Percentiles rank a stretch among this genome's conserved stretches.
Evolutionary conservation across 2,113 vertebrate species (phyloP).

Genomic region (Amblyornis subalaris): DNA sequence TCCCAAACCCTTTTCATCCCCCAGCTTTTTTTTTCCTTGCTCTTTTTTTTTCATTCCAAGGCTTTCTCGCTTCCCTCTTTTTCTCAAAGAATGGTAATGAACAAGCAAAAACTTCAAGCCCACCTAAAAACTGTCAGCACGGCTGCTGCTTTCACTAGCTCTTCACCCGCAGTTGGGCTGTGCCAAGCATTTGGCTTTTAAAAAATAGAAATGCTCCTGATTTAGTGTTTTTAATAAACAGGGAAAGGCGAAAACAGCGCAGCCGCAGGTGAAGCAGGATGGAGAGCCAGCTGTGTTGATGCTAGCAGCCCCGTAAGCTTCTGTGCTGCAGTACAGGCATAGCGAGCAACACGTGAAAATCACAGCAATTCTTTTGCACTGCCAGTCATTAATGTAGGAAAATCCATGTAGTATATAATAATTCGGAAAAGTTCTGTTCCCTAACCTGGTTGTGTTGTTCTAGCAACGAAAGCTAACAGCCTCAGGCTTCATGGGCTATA

Average conservation of each 20-base stretch:
- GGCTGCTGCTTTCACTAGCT: slow-evolving; percentile 46
- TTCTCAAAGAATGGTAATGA: slow-evolving; percentile 32
- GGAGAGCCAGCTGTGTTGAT: slow-evolving; percentile 65
- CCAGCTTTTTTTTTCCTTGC: not conserved
- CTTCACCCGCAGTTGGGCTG: slow-evolving; percentile 51
- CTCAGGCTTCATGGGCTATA: slow-evolving; percentile 52
- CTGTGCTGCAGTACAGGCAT: not conserved
- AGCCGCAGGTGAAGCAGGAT: slow-evolving; percentile 53
- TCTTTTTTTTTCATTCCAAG: not conserved
- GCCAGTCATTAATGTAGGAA: slow-evolving; percentile 51
- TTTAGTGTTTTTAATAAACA: slow-evolving; percentile 78
- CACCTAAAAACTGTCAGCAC: slow-evolving; percentile 36
- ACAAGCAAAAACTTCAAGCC: slow-evolving; percentile 59
- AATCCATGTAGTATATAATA: slow-evolving; percentile 46
- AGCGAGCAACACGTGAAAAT: slow-evolving; percentile 44
- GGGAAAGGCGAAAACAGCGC: slow-evolving; percentile 46
- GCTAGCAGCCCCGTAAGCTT: slow-evolving; percentile 42
- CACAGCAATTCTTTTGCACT: slow-evolving; percentile 49
- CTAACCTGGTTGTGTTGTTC: slow-evolving; percentile 45
- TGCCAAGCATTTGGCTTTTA: slow-evolving; percentile 36
- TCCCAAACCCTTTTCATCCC: not conserved
- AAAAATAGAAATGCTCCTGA: slow-evolving; percentile 65
- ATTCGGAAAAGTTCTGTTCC: slow-evolving; percentile 64
- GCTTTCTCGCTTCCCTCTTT: not conserved
- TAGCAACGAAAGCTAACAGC: slow-evolving; percentile 59